These are phyloP conservation scores for Boulengeromyrus knoepffleri DNA, from an alignment of 2,113 vertebrate species.

Conservation along the genomic window DNA sequence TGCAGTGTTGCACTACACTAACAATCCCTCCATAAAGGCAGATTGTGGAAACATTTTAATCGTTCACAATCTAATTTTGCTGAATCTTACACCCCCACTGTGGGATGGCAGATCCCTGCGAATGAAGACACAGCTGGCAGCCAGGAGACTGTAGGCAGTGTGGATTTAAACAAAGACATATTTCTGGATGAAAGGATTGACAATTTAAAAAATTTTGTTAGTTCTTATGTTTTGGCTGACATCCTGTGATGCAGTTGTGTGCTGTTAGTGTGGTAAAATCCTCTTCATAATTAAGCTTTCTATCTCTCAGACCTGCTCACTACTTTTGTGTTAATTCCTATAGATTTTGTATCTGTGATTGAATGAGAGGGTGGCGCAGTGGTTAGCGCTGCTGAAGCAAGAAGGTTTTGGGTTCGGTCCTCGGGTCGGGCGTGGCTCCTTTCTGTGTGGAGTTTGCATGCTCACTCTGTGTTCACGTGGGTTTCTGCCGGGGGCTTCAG, in stretches of 20 bases:
- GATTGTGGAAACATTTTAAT: background rate
- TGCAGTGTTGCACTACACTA: background rate
- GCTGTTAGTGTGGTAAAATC: background rate
- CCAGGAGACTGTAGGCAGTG: background rate
- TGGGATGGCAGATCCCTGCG: background rate
- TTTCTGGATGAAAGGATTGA: background rate
- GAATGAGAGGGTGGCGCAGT: background rate
- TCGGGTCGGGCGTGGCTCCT: too few relatives aligned
- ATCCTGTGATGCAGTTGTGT: background rate
- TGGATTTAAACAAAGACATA: background rate
- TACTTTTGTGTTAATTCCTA: background rate
- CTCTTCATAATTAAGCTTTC: background rate
- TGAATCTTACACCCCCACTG: background rate
- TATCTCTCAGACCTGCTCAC: background rate
- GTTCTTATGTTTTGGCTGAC: background rate
- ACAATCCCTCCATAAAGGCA: background rate
- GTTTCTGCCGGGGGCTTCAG: too few relatives aligned
- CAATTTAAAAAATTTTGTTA: background rate
- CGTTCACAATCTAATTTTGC: background rate
- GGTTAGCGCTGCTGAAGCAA: too few relatives aligned
- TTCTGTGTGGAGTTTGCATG: too few relatives aligned
- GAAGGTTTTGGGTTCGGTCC: too few relatives aligned
- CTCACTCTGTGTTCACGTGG: too few relatives aligned
- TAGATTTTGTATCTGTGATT: background rate
- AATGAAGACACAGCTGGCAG: background rate